Evolutionary conservation across 2,113 vertebrate genomes (phyloP).

Genomic region (Saguinus midas): DNA sequence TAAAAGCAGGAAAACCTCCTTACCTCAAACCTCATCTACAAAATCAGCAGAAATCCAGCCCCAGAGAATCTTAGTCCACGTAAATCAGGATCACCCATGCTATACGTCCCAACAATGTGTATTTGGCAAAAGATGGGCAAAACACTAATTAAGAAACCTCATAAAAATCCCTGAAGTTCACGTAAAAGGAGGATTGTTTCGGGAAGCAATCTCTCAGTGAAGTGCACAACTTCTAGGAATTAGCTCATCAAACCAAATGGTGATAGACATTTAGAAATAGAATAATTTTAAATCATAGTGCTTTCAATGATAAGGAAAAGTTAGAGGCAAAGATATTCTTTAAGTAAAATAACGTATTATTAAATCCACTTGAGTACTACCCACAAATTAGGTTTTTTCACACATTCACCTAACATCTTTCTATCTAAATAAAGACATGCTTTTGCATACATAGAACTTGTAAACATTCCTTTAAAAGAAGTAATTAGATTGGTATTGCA

Average conservation of each 20-base stretch:
- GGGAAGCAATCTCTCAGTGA: background rate
- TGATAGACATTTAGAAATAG: background rate
- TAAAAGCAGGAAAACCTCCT: background rate
- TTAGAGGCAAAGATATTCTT: background rate
- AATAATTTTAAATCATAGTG: background rate
- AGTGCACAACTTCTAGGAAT: background rate
- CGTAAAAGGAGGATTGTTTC: background rate
- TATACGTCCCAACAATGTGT: fast-evolving
- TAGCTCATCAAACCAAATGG: background rate
- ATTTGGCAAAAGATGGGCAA: background rate
- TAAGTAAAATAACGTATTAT: background rate
- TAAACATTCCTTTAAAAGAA: background rate
- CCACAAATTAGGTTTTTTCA: background rate
- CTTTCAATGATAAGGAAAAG: background rate
- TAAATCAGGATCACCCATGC: background rate
- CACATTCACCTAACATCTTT: background rate
- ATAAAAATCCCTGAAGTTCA: background rate
- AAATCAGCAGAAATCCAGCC: background rate
- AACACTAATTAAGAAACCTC: fast-evolving
- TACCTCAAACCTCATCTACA: background rate
- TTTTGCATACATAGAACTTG: background rate
- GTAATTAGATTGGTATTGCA: too few relatives aligned
- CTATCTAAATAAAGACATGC: background rate
- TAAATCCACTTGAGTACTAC: background rate
- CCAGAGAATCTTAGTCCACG: background rate